Evolutionary conservation across 2,113 vertebrate species (phyloP).

Genomic region (Centrocercus urophasianus): DNA sequence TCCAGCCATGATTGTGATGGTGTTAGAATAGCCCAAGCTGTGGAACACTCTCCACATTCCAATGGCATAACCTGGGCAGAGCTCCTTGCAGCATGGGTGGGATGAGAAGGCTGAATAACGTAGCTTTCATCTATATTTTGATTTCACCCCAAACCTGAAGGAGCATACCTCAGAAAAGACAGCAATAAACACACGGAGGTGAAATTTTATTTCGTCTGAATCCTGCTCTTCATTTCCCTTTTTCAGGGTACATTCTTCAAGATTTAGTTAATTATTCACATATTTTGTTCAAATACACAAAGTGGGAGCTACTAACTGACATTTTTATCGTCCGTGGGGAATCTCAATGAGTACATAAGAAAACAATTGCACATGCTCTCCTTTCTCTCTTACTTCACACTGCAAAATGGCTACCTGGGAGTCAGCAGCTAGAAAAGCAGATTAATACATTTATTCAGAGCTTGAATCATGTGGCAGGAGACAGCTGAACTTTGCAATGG

Average conservation of each 20-base stretch:
- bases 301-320: not conserved
- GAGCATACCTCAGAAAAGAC: not conserved
- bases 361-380: not conserved
- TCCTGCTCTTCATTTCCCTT: not conserved
- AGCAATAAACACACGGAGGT: not conserved
- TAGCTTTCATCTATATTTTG: not conserved
- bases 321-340: not conserved
- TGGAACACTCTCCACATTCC: not conserved
- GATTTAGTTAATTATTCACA: not conserved
- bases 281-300: not conserved
- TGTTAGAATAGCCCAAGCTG: too few relatives aligned
- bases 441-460: not conserved
- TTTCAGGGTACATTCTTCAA: not conserved
- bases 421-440: not conserved
- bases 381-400: not conserved
- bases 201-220: not conserved
- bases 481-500: not conserved
- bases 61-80: not conserved
- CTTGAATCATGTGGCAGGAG: not conserved
- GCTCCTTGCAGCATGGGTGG: not conserved
- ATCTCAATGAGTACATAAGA: not conserved
- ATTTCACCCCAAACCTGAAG: not conserved
- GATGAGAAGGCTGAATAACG: not conserved
- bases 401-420: not conserved
- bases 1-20: fast-evolving